These are phyloP conservation scores for Schmidtea mediterranea DNA, from an alignment of 1,140 invertebrate genomes.

Conservation along the genomic window DNA sequence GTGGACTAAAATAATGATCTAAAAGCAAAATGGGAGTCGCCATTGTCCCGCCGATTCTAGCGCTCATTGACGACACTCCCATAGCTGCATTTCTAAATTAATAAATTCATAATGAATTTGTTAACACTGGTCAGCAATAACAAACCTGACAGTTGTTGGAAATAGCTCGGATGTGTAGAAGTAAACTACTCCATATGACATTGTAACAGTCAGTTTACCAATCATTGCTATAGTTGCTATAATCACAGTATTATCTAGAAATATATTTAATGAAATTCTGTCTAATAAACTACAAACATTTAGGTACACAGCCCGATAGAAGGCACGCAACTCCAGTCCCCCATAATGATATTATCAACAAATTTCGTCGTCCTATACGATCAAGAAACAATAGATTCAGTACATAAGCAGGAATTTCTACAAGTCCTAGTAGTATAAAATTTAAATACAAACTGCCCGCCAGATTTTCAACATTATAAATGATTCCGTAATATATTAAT, in stretches of 20 bases:
- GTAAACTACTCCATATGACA: slow-evolving; percentile 31
- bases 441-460: slow-evolving; percentile 45
- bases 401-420: slow-evolving; percentile 45
- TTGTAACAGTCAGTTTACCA: slow-evolving; percentile 47
- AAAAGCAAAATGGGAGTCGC: slow-evolving; percentile 12
- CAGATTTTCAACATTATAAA: slow-evolving; percentile 45
- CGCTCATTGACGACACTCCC: slow-evolving; percentile 24
- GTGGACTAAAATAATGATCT: neutral
- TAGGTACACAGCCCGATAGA: too few relatives aligned
- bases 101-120: too few relatives aligned
- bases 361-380: slow-evolving; percentile 27
- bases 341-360: slow-evolving; percentile 41
- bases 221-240: slow-evolving; percentile 41
- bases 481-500: slow-evolving; percentile 50
- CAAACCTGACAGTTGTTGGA: slow-evolving; percentile 6
- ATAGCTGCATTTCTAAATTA: slow-evolving; percentile 25
- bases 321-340: slow-evolving; percentile 33
- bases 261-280: slow-evolving; percentile 4
- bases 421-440: slow-evolving; percentile 43
- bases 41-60: slow-evolving; percentile 22
- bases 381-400: slow-evolving; percentile 25
- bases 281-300: neutral
- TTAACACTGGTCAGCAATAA: too few relatives aligned
- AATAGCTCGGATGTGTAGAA: slow-evolving; percentile 14
- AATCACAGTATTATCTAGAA: slow-evolving; percentile 33